These are phyloP conservation scores for Melinaea marsaeus DNA, from an alignment of 2,888 invertebrate genomes.

Conservation along the genomic window DNA sequence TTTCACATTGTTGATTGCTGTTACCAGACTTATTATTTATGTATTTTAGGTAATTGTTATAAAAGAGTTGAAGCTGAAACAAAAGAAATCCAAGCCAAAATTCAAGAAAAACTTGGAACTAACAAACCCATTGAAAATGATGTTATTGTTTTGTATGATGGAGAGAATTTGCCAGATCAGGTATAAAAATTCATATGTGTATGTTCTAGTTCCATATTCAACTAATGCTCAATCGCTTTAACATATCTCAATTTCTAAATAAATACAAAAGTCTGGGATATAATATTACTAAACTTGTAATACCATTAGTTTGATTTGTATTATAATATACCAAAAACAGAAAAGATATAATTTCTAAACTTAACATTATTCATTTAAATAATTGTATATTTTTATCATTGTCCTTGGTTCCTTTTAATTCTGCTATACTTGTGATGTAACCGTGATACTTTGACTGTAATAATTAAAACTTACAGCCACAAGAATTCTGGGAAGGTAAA, in stretches of 20 bases:
- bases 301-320: too few species aligned
- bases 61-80: slow-evolving; percentile 89
- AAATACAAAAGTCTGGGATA: neutral
- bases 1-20: too few species aligned
- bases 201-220: neutral
- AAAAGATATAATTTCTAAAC: too few species aligned
- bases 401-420: neutral
- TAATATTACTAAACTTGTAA: too few species aligned
- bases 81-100: slow-evolving; percentile 85
- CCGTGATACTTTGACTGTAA: slow-evolving; percentile 4
- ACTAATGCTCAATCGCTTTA: too few species aligned
- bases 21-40: neutral
- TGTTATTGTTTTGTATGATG: slow-evolving; percentile 90
- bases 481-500: slow-evolving; percentile 82
- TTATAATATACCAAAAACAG: too few species aligned
- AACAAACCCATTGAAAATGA: slow-evolving; percentile 88
- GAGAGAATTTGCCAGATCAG: slow-evolving; percentile 81
- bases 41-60: slow-evolving; percentile 87
- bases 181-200: slow-evolving; percentile 36
- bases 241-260: too few species aligned
- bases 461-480: slow-evolving; percentile 58
- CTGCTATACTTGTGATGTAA: neutral
- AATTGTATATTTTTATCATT: too few species aligned
- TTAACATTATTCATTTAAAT: too few species aligned
- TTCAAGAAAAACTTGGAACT: slow-evolving; percentile 81